Evolutionary conservation across 2,113 vertebrate genomes (phyloP), one percentile per base, ranked within the genome.

Genomic region (Desmodus rotundus): DNA sequence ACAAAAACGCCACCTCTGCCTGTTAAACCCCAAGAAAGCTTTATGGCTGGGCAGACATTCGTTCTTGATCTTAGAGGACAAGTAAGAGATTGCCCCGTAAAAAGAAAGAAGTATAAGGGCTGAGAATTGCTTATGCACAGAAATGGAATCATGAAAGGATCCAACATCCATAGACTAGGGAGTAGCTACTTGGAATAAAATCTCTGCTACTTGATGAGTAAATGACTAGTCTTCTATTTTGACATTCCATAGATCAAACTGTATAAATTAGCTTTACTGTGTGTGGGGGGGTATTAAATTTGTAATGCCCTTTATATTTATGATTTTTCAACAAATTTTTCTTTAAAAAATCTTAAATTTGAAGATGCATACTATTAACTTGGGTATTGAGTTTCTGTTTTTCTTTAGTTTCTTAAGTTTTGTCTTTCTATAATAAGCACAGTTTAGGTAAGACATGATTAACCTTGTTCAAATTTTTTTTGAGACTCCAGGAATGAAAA

Each of bases 401-500:
- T 74, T 58, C 43, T 36, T 87, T n/a, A 67, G 13, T 20, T 85
- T 38, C 22, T 54, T 43, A 52, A 52, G 0, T 65, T 87, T 33
- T 87, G 94, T 89, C 24, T 80, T 72, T 43, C 33, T 82, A 26
- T 0, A 93, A 19, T 68, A 81, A 93, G 17, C 28, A 92, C 31
- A 28, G 4, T 77, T 72, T 91, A 38, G n/a, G n/a, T 78, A 85
- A 70, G 22, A 91, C 70, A 74, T 94, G 50, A 26, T 92, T 91
- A 65, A 82, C 63, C 56, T 91, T 73, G 8, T 50, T 94, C 31
- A 87, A 92, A 47, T 92, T 93, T 93, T 83, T 72, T 93, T 83
- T 73, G 78, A 91, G 61, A 88, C 76, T 93, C 26, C 61, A 61
- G 26, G 72, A 67, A 86, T 94, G 54, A 72, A 94, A 96, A 92